Base-by-base conservation (phyloP, 2,113 vertebrate genomes). In the Sebastes schlegelii region DNA sequence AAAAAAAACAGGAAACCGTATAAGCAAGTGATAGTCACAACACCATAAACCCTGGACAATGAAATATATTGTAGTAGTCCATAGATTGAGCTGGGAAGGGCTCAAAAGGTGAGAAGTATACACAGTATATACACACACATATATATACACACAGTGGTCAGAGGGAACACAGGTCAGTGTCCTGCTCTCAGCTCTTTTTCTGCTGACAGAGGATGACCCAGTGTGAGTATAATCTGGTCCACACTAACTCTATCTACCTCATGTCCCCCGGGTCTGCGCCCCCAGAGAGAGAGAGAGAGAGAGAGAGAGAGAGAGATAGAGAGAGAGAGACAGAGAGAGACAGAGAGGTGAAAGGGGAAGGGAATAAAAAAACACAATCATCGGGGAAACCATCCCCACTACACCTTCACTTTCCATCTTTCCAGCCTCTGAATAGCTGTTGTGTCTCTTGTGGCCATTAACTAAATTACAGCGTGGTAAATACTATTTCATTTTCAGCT, bases 141-240 rank as follows among this genome's bases (percentile, higher is more conserved):
- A 75, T 71, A 65, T 62, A 58, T 54, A 68, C 58, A 26, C 70
- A 66, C 45, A 79, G 63, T 88, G 89, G 91, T 91, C 90, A 83
- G 65, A 75, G 49, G 62, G 78, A 80, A 46, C 71, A 77, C 76
- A 80, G 92, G 90, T 92, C 88, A 90, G 84, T 79, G 84, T 89
- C 79, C 79, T 91, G 82, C 87, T 91, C 88, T 93, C 90, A 91
- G 89, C 91, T 89, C 87, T 91, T 91, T 93, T 92, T 93, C 78
- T 93, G 93, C 92, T 94, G 92, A 92, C 92, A 72, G 83, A 84
- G 90, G 88, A 80, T 73, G 83, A 92, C 91, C 90, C 69, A 58
- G 75, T 63, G 75, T 74, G 80, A 72, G 79, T 81, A 82, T 92
- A 92, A 91, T 92, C 81, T 88, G 83, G 87, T 88, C 85, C 87